A percentile compares a stretch with the other conserved stretches of the same genome.
Evolutionary conservation across 2,797 vertebrate species (phyloP).

Genomic region (Atherinosoma microstoma): DNA sequence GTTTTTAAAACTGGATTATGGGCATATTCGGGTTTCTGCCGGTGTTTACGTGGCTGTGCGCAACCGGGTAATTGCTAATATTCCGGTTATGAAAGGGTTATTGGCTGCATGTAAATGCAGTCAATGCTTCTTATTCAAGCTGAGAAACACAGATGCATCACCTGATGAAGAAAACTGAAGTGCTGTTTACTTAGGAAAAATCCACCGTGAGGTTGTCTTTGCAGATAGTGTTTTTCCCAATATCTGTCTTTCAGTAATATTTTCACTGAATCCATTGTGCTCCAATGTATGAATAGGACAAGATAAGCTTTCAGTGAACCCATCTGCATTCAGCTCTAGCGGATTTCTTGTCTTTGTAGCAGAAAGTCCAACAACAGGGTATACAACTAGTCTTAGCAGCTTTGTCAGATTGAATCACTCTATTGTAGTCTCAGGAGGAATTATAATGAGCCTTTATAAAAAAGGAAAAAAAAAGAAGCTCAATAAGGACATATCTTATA

Average conservation of each 20-base stretch:
- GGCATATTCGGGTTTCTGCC: no score
- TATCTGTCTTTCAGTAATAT: not conserved
- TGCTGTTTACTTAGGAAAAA: not conserved
- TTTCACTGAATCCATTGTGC: no score
- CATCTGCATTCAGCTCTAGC: no score
- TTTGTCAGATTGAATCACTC: conserved; percentile 21
- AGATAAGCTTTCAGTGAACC: no score
- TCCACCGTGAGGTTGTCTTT: not conserved
- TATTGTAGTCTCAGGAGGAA: conserved; percentile 28
- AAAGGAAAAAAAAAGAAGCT: conserved; percentile 18
- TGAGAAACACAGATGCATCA: not conserved
- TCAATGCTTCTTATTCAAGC: not conserved
- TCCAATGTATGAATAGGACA: no score
- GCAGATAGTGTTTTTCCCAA: not conserved
- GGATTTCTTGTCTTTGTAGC: not conserved
- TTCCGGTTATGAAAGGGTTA: no score
- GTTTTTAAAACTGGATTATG: no score
- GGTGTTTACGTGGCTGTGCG: no score
- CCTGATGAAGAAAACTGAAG: not conserved
- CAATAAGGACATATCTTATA: conserved; percentile 15
- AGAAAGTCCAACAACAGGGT: not conserved
- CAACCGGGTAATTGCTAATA: no score
- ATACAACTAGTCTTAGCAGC: not conserved
- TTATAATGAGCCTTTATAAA: conserved; percentile 11
- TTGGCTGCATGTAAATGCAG: no score